Evolutionary conservation across 2,797 vertebrate species (phyloP).

Genomic region (Anomalospiza imberbis): DNA sequence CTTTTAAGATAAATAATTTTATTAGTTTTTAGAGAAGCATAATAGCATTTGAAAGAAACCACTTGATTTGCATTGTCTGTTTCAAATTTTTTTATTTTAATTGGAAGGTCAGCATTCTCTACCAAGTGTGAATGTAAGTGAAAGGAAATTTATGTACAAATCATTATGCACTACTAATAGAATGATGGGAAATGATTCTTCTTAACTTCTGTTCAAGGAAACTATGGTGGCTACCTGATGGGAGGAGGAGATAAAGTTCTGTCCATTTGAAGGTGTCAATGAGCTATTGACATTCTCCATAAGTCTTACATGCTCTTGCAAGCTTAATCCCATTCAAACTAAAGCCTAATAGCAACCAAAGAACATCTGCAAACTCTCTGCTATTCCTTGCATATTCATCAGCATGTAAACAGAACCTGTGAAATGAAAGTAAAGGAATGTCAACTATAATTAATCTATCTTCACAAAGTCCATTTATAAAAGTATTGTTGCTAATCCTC

Average conservation of each 20-base stretch:
- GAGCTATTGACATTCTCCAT: neutral
- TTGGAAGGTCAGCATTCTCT: neutral
- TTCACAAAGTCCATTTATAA: neutral
- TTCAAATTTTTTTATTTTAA: neutral
- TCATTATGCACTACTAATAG: neutral
- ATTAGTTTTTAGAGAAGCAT: neutral
- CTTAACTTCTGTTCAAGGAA: neutral
- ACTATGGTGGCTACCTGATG: neutral
- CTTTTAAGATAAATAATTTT: neutral
- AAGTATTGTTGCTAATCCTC: neutral
- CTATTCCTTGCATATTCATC: neutral
- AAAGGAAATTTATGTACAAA: neutral
- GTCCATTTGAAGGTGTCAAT: neutral
- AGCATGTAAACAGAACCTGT: neutral
- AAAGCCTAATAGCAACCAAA: neutral
- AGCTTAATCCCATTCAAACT: neutral
- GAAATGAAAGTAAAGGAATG: neutral
- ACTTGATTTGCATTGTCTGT: neutral
- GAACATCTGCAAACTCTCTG: neutral
- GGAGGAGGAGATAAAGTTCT: neutral
- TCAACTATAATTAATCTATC: neutral
- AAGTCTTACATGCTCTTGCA: fast-evolving
- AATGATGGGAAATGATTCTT: neutral
- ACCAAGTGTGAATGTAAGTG: neutral
- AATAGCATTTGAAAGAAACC: neutral